Base-by-base conservation (phyloP, 2,797 vertebrate genomes). In the Aphelocoma californica region DNA sequence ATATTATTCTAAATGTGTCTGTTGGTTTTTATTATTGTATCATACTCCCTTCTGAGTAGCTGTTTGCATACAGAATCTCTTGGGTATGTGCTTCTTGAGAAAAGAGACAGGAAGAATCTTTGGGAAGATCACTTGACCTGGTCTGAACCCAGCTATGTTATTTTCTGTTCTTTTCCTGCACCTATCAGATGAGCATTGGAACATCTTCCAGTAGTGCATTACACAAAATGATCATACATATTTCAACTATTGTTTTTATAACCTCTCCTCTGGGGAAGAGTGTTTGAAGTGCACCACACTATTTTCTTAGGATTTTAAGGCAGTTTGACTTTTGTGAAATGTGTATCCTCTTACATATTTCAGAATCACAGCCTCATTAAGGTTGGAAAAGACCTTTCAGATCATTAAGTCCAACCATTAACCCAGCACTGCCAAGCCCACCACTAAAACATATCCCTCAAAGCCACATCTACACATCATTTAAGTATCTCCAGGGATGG, bases 231-330 rank as follows among this genome's bases (percentile, higher is more conserved):
- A 61, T 91, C 78, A 83, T 88, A 31, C 47, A 65, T 80, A 84
- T 93, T 96, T 93, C 86, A 94, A 21, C 56, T 77, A 47, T 73
- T 93, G 71, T 93, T 95, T 95, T 93, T 61, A 62, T 51, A 67
- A 10, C 38, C 40, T 73, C 18, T 75, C 34, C 81, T 86, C 51
- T 72, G 20, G 84, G 53, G 56, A 91, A 51, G 73, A 81, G 29
- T 38, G 38, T 88, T 53, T 88, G 65, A 88, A 90, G 20, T 56
- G 21, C 36, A 91, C 60, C 19, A 21, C 60, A 48, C 79, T 92
- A 66, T 93, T 89, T 87, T 77, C 74, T 34, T 82, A 73, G n/a
- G 40, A 70, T 79, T 87, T 85, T 87, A 73, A 92, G 51, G 64
- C 12, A 18, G 64, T 87, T 88, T 80, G 51, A 14, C 61, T 94